Conservation (phyloP, 1,140 invertebrate species). For the Eriocheir sinensis region DNA sequence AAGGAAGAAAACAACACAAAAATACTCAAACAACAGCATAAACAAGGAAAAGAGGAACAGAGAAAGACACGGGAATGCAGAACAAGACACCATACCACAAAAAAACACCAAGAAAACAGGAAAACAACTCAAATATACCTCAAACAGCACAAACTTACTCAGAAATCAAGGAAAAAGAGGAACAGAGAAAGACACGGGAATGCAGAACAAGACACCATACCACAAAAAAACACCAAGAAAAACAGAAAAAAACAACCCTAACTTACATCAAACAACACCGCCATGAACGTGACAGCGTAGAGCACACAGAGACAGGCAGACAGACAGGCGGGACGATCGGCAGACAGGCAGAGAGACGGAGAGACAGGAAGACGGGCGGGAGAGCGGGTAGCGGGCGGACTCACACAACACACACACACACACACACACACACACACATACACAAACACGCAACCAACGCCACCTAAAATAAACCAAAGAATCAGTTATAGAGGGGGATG, state of each 20-base stretch:
- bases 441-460: not conserved
- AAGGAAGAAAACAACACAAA: not conserved
- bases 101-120: not conserved
- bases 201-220: not conserved
- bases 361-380: not conserved
- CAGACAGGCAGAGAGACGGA: too few species aligned
- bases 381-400: not conserved
- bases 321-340: too few species aligned
- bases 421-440: not conserved
- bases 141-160: not conserved
- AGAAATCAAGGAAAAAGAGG: not conserved
- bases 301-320: too few species aligned
- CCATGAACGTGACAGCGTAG: not conserved
- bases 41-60: not conserved
- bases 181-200: not conserved
- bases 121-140: not conserved
- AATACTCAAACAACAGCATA: not conserved
- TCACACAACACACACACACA: not conserved
- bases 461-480: slow-evolving; percentile 20
- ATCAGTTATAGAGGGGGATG: not conserved
- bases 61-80: not conserved
- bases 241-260: not conserved
- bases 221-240: not conserved
- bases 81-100: not conserved
- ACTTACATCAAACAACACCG: not conserved